phyloP scores from a whole-genome alignment of 2,888 invertebrate species.

The Drosophila heteroneura region DNA sequence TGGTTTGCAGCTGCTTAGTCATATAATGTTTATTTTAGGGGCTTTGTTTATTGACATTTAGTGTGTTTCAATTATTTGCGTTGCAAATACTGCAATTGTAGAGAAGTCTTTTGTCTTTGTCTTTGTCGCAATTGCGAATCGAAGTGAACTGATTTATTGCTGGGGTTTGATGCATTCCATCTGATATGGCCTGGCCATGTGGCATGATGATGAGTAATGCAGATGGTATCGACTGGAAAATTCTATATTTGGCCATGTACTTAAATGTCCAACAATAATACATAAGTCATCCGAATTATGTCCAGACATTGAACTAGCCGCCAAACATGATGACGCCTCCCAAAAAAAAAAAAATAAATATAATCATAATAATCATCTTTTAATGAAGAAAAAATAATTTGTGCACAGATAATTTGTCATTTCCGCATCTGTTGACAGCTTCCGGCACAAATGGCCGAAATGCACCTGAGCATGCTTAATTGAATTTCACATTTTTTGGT shows the following conservation, averaged over 20 bases:
- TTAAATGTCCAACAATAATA: constrained; percentile 27
- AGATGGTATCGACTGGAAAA: constrained; percentile 4
- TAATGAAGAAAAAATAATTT: constrained; percentile 36
- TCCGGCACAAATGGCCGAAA: constrained; percentile 41
- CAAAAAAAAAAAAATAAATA: neutral
- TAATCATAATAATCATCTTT: constrained; percentile 1
- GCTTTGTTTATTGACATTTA: constrained; percentile 15
- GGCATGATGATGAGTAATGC: constrained; percentile 31
- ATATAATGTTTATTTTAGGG: constrained; percentile 23
- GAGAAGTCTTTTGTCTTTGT: constrained; percentile 30
- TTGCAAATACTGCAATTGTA: constrained; percentile 3
- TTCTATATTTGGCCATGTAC: constrained; percentile 34
- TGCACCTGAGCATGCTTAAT: constrained; percentile 71
- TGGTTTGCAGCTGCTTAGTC: neutral
- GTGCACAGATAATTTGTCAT: constrained; percentile 55
- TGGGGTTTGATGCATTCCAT: constrained; percentile 5
- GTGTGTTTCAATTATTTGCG: constrained; percentile 31
- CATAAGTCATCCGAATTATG: constrained; percentile 22
- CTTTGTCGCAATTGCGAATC: constrained; percentile 4
- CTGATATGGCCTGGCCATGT: constrained; percentile 28
- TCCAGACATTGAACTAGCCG: constrained; percentile 35
- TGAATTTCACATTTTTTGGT: constrained; percentile 62
- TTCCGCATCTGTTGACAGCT: constrained; percentile 51
- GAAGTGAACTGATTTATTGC: constrained; percentile 16
- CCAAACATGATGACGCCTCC: constrained; percentile 39